A percentile compares a stretch with the other conserved stretches of the same genome.
phyloP scores from a whole-genome alignment of 2,113 vertebrate species.

The Lutjanus erythropterus region DNA sequence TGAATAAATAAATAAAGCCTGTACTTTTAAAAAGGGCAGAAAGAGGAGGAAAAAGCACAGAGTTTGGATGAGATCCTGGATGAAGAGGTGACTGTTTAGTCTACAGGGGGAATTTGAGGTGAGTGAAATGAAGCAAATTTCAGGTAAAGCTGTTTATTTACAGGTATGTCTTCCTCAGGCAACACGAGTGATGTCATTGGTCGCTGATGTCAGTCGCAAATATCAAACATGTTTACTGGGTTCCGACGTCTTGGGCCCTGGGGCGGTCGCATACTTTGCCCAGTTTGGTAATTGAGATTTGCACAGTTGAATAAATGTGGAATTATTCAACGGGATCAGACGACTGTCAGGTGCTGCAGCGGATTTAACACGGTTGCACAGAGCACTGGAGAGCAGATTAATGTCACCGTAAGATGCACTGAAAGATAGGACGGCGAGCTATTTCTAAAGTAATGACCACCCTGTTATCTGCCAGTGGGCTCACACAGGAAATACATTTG shows the following conservation, averaged over 20 bases:
- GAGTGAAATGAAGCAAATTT: too few species aligned
- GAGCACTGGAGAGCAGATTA: not conserved
- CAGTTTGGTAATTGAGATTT: not conserved
- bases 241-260: too few species aligned
- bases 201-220: not conserved
- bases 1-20: too few species aligned
- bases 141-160: not conserved
- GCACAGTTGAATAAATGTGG: not conserved
- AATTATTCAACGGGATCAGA: not conserved
- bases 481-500: not conserved
- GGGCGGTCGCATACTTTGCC: not conserved
- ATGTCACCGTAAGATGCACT: not conserved
- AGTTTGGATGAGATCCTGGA: not conserved
- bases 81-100: not conserved
- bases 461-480: not conserved
- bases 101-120: not conserved
- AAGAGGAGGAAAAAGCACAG: not conserved
- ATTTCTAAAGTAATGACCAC: not conserved
- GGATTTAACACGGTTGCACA: not conserved
- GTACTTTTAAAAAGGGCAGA: not conserved
- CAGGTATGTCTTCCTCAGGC: too few species aligned
- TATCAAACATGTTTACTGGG: not conserved
- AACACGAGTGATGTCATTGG: too few species aligned
- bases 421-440: not conserved
- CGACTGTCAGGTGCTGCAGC: not conserved